Evolutionary conservation across 2,797 vertebrate species (phyloP).

Genomic region (Delichon dasypus): DNA sequence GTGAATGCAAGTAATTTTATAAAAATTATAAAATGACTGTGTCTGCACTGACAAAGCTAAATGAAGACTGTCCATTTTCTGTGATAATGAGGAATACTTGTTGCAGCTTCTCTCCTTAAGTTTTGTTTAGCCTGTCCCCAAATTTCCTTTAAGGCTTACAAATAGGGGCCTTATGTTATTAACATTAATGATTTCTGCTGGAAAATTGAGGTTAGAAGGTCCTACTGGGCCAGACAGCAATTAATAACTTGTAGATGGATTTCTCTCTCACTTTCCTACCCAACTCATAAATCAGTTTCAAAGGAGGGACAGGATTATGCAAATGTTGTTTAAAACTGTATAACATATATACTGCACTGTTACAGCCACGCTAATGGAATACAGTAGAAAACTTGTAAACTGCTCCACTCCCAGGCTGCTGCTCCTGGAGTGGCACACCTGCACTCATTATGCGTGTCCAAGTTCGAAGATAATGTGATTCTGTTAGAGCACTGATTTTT

Average conservation of each 20-base stretch:
- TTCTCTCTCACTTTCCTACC: constrained; percentile 54
- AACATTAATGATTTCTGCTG: constrained; percentile 59
- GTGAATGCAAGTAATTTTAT: not conserved
- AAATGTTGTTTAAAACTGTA: constrained; percentile 27
- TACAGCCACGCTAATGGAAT: not conserved
- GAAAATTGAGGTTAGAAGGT: constrained; percentile 70
- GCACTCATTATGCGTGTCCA: not conserved
- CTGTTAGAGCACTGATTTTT: not conserved
- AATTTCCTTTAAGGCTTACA: constrained; percentile 34
- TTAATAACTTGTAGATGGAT: constrained; percentile 62
- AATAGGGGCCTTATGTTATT: constrained; percentile 37
- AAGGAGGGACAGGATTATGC: constrained; percentile 53
- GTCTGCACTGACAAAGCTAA: not conserved
- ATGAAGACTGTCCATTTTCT: not conserved
- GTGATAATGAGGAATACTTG: not conserved
- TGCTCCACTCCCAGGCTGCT: not conserved
- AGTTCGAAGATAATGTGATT: not conserved
- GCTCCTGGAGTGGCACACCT: not conserved
- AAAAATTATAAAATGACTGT: not conserved
- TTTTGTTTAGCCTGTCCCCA: not conserved
- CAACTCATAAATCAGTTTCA: constrained; percentile 64
- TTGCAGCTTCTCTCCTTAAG: not conserved
- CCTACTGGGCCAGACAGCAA: constrained; percentile 45
- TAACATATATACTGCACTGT: not conserved
- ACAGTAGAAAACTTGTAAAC: not conserved